These are phyloP conservation scores for Pimephales promelas DNA, from an alignment of 2,113 vertebrate genomes.

Conservation along the genomic window DNA sequence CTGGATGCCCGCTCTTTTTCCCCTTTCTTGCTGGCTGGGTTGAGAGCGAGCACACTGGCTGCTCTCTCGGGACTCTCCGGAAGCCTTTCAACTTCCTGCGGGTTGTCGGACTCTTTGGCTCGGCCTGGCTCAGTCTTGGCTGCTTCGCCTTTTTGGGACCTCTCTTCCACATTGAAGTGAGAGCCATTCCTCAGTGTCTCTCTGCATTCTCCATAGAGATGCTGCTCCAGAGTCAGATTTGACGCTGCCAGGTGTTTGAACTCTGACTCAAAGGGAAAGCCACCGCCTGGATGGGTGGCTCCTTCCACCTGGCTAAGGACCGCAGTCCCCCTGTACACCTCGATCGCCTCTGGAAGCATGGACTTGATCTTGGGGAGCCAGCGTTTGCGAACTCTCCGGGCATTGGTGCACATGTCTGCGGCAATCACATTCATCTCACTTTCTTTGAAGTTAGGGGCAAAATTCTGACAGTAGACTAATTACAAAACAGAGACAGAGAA, in stretches of 20 bases:
- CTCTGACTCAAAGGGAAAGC: constrained; percentile 78
- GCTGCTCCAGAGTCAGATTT: constrained; percentile 81
- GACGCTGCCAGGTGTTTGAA: constrained; percentile 74
- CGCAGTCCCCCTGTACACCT: constrained; percentile 82
- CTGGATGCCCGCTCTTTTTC: constrained; percentile 38
- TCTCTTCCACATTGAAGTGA: constrained; percentile 71
- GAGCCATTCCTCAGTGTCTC: constrained; percentile 82
- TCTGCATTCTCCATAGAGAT: constrained; percentile 80
- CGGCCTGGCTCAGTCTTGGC: constrained; percentile 46
- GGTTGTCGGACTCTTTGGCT: constrained; percentile 43
- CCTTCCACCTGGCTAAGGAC: constrained; percentile 67
- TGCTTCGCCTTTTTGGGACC: constrained; percentile 42
- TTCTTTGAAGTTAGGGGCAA: constrained; percentile 89
- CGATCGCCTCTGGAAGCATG: constrained; percentile 85
- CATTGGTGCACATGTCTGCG: constrained; percentile 89
- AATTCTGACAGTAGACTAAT: constrained; percentile 88
- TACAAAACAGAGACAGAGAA: not conserved
- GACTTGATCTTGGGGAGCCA: constrained; percentile 90
- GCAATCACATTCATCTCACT: constrained; percentile 92
- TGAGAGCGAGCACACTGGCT: constrained; percentile 48
- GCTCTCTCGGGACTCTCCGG: constrained; percentile 53
- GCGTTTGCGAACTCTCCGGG: constrained; percentile 85
- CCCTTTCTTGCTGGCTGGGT: constrained; percentile 51
- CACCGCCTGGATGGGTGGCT: constrained; percentile 56
- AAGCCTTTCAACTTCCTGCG: constrained; percentile 45